phyloP scores from a whole-genome alignment of 2,113 vertebrate genomes.

The Lutjanus erythropterus region DNA sequence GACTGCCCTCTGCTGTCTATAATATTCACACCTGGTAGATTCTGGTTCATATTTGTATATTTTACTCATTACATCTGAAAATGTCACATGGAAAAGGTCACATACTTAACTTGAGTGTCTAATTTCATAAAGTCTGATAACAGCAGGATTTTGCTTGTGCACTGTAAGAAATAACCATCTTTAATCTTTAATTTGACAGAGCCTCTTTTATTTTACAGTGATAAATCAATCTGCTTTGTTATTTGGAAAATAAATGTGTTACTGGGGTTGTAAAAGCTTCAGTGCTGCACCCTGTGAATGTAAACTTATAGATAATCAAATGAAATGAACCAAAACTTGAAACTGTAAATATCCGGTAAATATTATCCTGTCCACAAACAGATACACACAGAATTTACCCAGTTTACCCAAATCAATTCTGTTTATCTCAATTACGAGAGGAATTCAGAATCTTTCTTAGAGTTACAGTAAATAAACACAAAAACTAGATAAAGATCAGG shows the following conservation, averaged over 20 bases:
- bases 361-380: conserved; percentile 2
- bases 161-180: background rate
- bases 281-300: background rate
- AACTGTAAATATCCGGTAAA: conserved; percentile 19
- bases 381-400: background rate
- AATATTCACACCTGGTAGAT: conserved; percentile 5
- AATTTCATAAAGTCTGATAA: conserved; percentile 12
- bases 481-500: background rate
- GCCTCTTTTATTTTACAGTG: background rate
- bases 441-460: background rate
- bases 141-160: conserved; percentile 2
- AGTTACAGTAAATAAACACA: conserved; percentile 53
- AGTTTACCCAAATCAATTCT: background rate
- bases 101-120: background rate
- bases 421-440: conserved; percentile 31
- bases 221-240: background rate
- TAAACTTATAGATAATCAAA: background rate
- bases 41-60: conserved; percentile 23
- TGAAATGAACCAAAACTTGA: background rate
- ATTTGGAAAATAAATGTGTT: background rate
- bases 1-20: conserved; percentile 62
- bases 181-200: background rate
- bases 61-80: conserved; percentile 7
- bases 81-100: conserved; percentile 19
- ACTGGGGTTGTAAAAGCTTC: background rate